Conservation (phyloP, 2,888 invertebrate species). For the Stomorhina lunata region DNA sequence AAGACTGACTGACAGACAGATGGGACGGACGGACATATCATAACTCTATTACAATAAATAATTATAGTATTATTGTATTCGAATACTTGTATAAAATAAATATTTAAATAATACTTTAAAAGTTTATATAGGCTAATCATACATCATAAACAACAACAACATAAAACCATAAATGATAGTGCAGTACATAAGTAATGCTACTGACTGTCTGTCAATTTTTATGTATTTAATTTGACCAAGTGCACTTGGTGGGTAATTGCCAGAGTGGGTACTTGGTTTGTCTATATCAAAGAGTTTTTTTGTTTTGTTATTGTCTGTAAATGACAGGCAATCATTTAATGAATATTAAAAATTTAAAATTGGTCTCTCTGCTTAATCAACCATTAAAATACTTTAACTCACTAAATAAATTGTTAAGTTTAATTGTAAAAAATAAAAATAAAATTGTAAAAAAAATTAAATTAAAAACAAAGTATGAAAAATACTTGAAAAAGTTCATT, state of each 20-base stretch:
- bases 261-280: constrained; percentile 29
- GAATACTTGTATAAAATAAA: neutral
- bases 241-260: constrained; percentile 37
- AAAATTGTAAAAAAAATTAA: neutral
- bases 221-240: constrained; percentile 64
- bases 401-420: constrained; percentile 20
- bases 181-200: neutral
- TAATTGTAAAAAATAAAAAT: constrained; percentile 18
- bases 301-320: neutral
- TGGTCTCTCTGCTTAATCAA: constrained; percentile 51
- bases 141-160: no score
- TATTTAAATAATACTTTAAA: constrained; percentile 9
- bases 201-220: constrained; percentile 65
- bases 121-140: constrained; percentile 48
- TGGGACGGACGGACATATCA: neutral
- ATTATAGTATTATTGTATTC: neutral
- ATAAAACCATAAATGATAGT: neutral
- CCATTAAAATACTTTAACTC: constrained; percentile 66
- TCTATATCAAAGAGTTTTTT: neutral
- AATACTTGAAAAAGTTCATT: constrained; percentile 67
- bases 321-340: constrained; percentile 53
- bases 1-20: no score
- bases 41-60: constrained; percentile 9
- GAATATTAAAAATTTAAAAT: constrained; percentile 52
- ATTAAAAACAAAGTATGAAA: constrained; percentile 35